Evolutionary conservation across 1,140 invertebrate species (phyloP).

Genomic region (Diabrotica virgifera): DNA sequence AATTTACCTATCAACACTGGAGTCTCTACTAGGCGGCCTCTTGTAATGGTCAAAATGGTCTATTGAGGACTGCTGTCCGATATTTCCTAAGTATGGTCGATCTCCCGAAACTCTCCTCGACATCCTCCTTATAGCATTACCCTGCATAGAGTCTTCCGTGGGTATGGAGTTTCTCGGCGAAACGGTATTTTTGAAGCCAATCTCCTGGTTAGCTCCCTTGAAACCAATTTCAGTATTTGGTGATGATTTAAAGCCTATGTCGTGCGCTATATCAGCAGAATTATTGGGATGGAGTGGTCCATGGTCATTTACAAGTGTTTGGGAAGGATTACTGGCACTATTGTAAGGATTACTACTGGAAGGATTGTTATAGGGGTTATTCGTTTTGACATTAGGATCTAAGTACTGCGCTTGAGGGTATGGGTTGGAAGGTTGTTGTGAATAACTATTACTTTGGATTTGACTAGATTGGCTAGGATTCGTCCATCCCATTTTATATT

Average conservation of each 20-base stretch:
- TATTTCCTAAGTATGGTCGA: slow-evolving; percentile 53
- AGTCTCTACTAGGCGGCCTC: slow-evolving; percentile 80
- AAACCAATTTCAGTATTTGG: slow-evolving; percentile 11
- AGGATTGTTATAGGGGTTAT: slow-evolving; percentile 9
- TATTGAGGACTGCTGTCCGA: slow-evolving; percentile 57
- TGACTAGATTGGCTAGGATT: slow-evolving; percentile 8
- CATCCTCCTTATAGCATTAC: slow-evolving; percentile 45
- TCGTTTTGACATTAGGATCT: slow-evolving; percentile 1
- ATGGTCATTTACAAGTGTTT: slow-evolving; percentile 22
- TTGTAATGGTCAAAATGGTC: slow-evolving; percentile 91
- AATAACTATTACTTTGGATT: not conserved
- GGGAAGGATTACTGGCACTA: slow-evolving; percentile 6
- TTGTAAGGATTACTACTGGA: slow-evolving; percentile 9
- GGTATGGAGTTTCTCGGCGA: slow-evolving; percentile 34
- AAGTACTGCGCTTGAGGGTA: slow-evolving; percentile 12
- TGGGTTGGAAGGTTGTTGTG: slow-evolving; percentile 12
- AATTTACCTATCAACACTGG: slow-evolving; percentile 70
- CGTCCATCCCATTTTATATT: not conserved
- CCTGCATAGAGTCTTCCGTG: slow-evolving; percentile 28
- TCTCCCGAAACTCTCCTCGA: slow-evolving; percentile 52
- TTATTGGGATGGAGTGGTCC: slow-evolving; percentile 22
- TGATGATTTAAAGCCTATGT: slow-evolving; percentile 21
- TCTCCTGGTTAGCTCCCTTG: not conserved
- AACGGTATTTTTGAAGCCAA: slow-evolving; percentile 11
- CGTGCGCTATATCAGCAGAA: slow-evolving; percentile 16